Percentiles rank a stretch among this genome's conserved stretches.
Evolutionary conservation across 2,888 invertebrate genomes (phyloP).

Genomic region (Conchocele bisecta): DNA sequence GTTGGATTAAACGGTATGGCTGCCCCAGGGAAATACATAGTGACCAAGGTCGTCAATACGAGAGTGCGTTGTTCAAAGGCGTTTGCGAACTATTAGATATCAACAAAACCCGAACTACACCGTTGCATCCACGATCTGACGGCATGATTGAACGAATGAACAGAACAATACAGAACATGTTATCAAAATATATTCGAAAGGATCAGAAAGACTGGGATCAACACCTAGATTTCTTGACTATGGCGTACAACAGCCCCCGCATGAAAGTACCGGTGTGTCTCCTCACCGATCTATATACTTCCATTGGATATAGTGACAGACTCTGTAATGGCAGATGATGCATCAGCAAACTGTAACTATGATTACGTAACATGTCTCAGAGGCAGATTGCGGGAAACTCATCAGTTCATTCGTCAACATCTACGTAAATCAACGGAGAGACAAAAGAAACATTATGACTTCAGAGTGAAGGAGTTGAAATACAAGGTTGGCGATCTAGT

Average conservation of each 20-base stretch:
- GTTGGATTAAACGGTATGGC: constrained; percentile 36
- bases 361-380: neutral
- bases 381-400: neutral
- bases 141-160: constrained; percentile 49
- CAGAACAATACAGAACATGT: constrained; percentile 45
- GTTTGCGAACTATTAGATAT: constrained; percentile 24
- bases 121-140: constrained; percentile 22
- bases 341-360: no score
- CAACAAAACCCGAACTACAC: constrained; percentile 25
- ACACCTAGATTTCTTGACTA: constrained; percentile 33
- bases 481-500: constrained; percentile 12
- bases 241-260: constrained; percentile 39
- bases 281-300: constrained; percentile 28
- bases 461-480: constrained; percentile 4
- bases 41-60: constrained; percentile 30
- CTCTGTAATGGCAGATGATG: neutral
- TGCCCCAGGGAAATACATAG: constrained; percentile 27
- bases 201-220: constrained; percentile 53
- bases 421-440: neutral
- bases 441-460: constrained; percentile 27
- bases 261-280: constrained; percentile 46
- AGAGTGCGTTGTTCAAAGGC: constrained; percentile 23
- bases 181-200: constrained; percentile 38
- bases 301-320: constrained; percentile 31
- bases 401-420: constrained; percentile 3